Conservation (phyloP, 2,797 vertebrate genomes). For the Rhincodon typus region DNA sequence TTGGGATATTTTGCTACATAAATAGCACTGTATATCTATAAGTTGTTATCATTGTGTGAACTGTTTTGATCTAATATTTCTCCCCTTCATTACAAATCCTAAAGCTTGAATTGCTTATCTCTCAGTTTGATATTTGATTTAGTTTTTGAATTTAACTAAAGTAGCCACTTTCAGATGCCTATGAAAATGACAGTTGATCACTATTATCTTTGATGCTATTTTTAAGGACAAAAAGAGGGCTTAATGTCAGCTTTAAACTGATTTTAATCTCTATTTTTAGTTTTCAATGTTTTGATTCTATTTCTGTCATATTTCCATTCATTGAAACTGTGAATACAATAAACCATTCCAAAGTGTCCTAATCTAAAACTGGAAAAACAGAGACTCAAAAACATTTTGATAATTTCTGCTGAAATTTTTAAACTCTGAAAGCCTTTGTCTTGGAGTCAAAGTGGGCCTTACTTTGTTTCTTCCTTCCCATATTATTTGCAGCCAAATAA, state of each 20-base stretch:
- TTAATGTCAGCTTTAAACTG: not conserved
- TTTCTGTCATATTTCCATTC: not conserved
- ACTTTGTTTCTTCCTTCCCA: too few species aligned
- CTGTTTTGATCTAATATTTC: not conserved
- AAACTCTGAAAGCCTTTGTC: not conserved
- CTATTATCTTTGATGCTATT: not conserved
- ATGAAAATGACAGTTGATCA: not conserved
- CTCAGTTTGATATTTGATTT: not conserved
- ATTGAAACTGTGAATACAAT: conserved; percentile 19
- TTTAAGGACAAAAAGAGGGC: not conserved
- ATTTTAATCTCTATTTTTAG: not conserved
- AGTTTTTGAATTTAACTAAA: not conserved
- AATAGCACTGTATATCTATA: not conserved
- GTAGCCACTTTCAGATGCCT: not conserved
- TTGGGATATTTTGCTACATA: not conserved
- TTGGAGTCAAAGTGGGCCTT: too few species aligned
- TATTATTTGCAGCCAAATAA: not conserved
- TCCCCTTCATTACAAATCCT: not conserved
- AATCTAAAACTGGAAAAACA: conserved; percentile 22
- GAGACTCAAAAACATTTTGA: not conserved
- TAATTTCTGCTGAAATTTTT: conserved; percentile 12
- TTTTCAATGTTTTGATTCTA: not conserved
- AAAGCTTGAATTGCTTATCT: not conserved
- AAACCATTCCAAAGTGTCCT: not conserved
- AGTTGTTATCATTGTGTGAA: not conserved